Conservation (phyloP, 2,797 vertebrate genomes). For the Characodon lateralis region DNA sequence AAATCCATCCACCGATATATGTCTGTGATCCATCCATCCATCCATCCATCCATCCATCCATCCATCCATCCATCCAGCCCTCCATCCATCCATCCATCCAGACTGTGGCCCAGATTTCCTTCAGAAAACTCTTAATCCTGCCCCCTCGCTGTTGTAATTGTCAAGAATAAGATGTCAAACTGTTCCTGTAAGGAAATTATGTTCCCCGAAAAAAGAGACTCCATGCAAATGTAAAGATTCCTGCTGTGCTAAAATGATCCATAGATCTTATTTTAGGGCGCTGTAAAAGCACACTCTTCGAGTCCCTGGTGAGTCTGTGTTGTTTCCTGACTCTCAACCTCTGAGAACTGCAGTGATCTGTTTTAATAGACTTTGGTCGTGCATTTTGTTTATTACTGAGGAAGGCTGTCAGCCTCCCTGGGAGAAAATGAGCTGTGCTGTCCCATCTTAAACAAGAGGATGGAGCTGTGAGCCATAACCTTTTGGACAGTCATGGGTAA, state of each 20-base stretch:
- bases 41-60: neutral
- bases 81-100: neutral
- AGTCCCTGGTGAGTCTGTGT: conserved; percentile 9
- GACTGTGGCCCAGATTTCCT: conserved; percentile 1
- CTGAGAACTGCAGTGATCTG: conserved; percentile 30
- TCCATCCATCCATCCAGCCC: too few relatives aligned
- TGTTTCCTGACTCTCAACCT: conserved; percentile 14
- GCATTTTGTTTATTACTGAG: conserved; percentile 59
- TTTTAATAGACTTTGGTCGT: conserved; percentile 44
- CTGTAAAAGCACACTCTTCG: conserved; percentile 10
- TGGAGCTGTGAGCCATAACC: conserved; percentile 62
- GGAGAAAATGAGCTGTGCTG: conserved; percentile 63
- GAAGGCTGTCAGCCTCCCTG: conserved; percentile 56
- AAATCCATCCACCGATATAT: neutral
- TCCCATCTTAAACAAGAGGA: conserved; percentile 45
- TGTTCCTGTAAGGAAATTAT: neutral
- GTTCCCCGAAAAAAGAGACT: neutral
- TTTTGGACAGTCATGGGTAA: conserved; percentile 63
- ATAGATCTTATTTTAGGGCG: conserved; percentile 6
- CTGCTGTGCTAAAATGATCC: neutral
- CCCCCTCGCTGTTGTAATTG: neutral
- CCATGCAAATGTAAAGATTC: conserved; percentile 8
- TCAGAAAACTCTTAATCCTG: neutral
- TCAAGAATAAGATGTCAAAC: conserved; percentile 9
- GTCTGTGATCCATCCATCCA: neutral